Percentiles rank a stretch among this genome's conserved stretches.
Evolutionary conservation across 2,113 vertebrate genomes (phyloP).

Genomic region (Gambusia affinis): DNA sequence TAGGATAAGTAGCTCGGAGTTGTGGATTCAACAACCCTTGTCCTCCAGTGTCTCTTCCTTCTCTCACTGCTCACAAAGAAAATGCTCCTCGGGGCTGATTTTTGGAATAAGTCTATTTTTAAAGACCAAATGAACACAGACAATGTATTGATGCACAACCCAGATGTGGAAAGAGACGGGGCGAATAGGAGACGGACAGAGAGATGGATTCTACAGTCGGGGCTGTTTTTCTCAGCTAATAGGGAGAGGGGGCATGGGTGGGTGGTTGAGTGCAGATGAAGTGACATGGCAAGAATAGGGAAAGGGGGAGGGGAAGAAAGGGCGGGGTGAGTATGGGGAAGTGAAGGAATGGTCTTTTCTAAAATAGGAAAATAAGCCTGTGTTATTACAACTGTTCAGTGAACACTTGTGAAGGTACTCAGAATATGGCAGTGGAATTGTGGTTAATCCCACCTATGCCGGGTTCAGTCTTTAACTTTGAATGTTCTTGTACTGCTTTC

Average conservation of each 20-base stretch:
- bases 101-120: constrained; percentile 81
- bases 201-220: constrained; percentile 78
- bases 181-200: constrained; percentile 34
- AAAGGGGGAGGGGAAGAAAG: not conserved
- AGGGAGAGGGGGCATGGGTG: constrained; percentile 54
- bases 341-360: constrained; percentile 51
- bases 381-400: constrained; percentile 71
- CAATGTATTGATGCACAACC: constrained; percentile 73
- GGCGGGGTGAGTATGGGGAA: no score
- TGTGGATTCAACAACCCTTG: constrained; percentile 60
- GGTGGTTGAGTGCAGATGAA: constrained; percentile 63
- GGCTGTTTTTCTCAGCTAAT: constrained; percentile 71
- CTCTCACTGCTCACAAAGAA: constrained; percentile 73
- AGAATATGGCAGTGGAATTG: constrained; percentile 34
- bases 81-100: constrained; percentile 70
- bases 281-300: constrained; percentile 51
- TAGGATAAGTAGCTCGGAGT: constrained; percentile 78
- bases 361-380: constrained; percentile 67
- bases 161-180: constrained; percentile 63
- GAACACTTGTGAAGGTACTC: constrained; percentile 47
- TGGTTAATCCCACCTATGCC: constrained; percentile 32
- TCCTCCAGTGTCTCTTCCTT: constrained; percentile 25
- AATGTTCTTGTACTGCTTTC: constrained; percentile 7
- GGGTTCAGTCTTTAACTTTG: constrained; percentile 14
- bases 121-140: constrained; percentile 79